These are phyloP conservation scores for Megaceryle torquata DNA, from an alignment of 2,113 vertebrate genomes.

Conservation along the genomic window DNA sequence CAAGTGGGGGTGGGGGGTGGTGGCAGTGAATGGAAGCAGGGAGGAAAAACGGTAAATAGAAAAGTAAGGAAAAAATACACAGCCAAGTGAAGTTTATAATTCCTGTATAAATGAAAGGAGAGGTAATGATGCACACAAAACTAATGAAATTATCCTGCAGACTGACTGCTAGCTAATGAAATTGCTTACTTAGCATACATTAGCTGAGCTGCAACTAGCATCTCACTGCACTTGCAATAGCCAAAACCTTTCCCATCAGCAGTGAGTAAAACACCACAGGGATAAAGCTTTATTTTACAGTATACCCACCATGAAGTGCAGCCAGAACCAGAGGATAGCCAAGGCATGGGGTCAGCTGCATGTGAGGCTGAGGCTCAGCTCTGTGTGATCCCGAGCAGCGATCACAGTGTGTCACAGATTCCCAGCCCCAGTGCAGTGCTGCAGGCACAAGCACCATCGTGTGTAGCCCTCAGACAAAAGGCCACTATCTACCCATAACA, in stretches of 20 bases:
- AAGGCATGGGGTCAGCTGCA: fast-evolving
- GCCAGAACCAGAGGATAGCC: not conserved
- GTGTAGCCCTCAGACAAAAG: not conserved
- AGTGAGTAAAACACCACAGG: not conserved
- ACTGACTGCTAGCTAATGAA: conserved; percentile 36
- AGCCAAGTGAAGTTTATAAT: not conserved
- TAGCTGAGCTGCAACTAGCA: not conserved
- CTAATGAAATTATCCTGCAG: conserved; percentile 27
- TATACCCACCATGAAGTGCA: not conserved
- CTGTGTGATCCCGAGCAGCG: not conserved
- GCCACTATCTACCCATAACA: not conserved
- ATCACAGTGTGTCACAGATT: not conserved
- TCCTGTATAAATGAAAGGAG: not conserved
- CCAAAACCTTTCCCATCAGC: not conserved
- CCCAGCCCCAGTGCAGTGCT: not conserved
- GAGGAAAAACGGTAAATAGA: not conserved
- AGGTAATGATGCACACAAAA: not conserved
- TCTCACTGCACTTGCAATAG: not conserved
- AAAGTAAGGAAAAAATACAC: not conserved
- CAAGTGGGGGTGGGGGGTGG: not conserved
- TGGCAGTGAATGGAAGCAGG: not conserved
- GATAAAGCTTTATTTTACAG: not conserved
- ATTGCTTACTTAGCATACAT: conserved; percentile 24
- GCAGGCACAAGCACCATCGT: not conserved
- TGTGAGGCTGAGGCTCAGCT: not conserved